Percentiles rank a stretch among this genome's conserved stretches.
Conservation (phyloP, 2,113 vertebrate species). For the Corynorhinus townsendii region DNA sequence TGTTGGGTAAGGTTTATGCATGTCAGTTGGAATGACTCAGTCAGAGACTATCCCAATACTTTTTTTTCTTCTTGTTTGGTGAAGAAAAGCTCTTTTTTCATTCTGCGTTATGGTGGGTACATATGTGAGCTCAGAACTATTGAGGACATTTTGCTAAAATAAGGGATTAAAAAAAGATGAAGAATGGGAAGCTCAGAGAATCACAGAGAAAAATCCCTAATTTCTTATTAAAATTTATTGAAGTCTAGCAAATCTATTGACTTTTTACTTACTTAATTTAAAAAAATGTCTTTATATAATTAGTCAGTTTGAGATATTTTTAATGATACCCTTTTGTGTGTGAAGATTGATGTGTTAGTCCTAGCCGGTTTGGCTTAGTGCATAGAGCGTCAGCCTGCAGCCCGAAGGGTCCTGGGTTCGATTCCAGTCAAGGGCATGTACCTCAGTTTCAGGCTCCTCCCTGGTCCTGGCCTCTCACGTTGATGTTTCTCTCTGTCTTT, state of each 20-base stretch:
- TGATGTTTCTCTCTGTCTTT: no score
- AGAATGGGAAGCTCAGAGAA: neutral
- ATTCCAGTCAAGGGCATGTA: no score
- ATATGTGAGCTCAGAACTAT: neutral
- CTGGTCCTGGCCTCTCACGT: no score
- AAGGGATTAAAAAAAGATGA: neutral
- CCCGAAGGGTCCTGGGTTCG: no score
- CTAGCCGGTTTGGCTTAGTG: no score
- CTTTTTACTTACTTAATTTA: neutral
- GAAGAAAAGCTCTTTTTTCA: neutral
- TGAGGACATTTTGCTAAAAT: neutral
- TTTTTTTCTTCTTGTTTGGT: neutral
- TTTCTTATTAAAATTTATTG: neutral
- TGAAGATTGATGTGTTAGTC: neutral
- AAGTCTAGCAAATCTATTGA: neutral
- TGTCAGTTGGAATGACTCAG: neutral
- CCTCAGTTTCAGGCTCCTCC: no score
- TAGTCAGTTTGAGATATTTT: neutral
- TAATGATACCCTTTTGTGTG: neutral
- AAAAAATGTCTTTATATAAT: neutral
- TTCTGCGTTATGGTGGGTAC: neutral
- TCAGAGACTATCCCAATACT: neutral
- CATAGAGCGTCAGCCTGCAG: no score
- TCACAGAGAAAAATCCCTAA: neutral
- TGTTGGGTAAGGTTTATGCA: neutral